Conservation (phyloP, 1,140 invertebrate genomes). For the Platyscapa corneri region DNA sequence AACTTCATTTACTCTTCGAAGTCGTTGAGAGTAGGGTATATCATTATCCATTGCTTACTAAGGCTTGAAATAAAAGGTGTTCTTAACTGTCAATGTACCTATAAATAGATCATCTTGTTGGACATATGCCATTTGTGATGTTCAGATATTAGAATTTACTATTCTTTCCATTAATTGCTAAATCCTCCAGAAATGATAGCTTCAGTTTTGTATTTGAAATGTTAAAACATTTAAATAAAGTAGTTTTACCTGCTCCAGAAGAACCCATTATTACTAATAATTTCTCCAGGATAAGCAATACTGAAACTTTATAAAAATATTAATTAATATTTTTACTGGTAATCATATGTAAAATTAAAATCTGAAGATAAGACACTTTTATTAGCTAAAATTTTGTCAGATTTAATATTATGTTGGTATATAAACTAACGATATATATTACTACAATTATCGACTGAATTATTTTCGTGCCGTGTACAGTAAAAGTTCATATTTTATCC, state of each 20-base stretch:
- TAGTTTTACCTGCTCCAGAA: slow-evolving; percentile 97
- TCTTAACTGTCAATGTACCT: slow-evolving; percentile 92
- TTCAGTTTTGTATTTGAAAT: slow-evolving; percentile 81
- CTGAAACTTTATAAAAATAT: slow-evolving; percentile 78
- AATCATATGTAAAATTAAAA: too few relatives aligned
- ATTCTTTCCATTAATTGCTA: slow-evolving; percentile 83
- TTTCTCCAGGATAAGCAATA: slow-evolving; percentile 90
- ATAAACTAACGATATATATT: not conserved
- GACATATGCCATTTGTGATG: slow-evolving; percentile 92
- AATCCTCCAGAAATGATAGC: slow-evolving; percentile 82
- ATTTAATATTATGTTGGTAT: too few relatives aligned
- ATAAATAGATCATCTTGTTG: slow-evolving; percentile 97
- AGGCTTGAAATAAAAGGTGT: slow-evolving; percentile 91
- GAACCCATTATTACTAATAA: slow-evolving; percentile 94
- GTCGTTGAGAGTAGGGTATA: slow-evolving; percentile 84
- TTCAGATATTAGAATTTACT: slow-evolving; percentile 80
- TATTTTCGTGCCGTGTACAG: not conserved
- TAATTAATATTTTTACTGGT: too few relatives aligned
- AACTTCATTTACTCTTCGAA: slow-evolving; percentile 91
- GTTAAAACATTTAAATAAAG: slow-evolving; percentile 93
- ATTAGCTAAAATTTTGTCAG: too few relatives aligned
- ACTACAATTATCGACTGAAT: not conserved
- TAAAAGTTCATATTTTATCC: not conserved
- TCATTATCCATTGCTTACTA: slow-evolving; percentile 93
- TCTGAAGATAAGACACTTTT: too few relatives aligned